Evolutionary conservation across 1,140 invertebrate genomes (phyloP).

Genomic region (Diachasmimorpha longicaudata): DNA sequence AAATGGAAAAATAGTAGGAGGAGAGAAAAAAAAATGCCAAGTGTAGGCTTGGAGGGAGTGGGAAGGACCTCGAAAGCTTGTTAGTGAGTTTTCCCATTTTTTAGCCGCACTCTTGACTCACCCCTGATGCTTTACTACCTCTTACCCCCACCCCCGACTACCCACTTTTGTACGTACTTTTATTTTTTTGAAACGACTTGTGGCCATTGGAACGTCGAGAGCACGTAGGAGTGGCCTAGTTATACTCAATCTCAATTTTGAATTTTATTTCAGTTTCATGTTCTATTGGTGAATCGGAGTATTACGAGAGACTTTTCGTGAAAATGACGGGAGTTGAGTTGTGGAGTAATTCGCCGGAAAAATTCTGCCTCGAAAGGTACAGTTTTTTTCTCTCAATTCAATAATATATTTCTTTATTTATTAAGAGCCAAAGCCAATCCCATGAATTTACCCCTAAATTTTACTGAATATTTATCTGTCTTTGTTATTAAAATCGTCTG

Average conservation of each 20-base stretch:
- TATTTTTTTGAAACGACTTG: neutral
- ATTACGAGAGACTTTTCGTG: neutral
- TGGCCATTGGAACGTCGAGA: constrained; percentile 18
- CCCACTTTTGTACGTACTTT: neutral
- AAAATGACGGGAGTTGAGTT: neutral
- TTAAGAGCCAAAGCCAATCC: no score
- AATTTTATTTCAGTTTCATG: neutral
- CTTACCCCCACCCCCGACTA: neutral
- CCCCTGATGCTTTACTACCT: neutral
- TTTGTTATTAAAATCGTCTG: no score
- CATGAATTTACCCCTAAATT: no score
- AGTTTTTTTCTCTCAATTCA: no score
- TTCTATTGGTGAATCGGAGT: neutral
- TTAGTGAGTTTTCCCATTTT: constrained; percentile 48
- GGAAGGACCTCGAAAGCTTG: constrained; percentile 47
- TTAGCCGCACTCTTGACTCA: neutral
- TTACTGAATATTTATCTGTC: no score
- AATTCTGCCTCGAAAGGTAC: no score
- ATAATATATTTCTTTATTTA: no score
- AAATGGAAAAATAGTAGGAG: constrained; percentile 6
- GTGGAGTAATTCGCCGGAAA: neutral
- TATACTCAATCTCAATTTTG: constrained; percentile 12
- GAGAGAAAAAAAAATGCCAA: constrained; percentile 28
- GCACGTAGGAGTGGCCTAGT: neutral
- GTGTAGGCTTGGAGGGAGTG: neutral